Conservation (phyloP, 2,888 invertebrate species). For the Tubulanus polymorphus region DNA sequence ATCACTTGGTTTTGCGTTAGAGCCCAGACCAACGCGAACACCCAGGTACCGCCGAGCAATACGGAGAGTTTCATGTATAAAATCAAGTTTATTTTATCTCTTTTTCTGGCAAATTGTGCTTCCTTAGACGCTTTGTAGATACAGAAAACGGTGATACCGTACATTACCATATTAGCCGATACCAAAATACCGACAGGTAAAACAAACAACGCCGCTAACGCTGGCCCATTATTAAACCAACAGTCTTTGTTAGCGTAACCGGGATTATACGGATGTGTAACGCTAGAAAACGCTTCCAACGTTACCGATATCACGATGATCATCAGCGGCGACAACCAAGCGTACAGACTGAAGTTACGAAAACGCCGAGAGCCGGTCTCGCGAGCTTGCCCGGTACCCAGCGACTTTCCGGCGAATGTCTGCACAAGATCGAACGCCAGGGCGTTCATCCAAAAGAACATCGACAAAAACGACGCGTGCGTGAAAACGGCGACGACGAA, state of each 20-base stretch:
- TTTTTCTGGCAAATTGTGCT: neutral
- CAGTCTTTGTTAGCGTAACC: conserved; percentile 56
- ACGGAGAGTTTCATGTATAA: conserved; percentile 41
- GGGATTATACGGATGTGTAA: conserved; percentile 48
- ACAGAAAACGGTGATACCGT: conserved; percentile 59
- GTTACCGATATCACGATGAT: conserved; percentile 43
- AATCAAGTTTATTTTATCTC: conserved; percentile 13
- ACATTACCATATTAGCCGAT: conserved; percentile 55
- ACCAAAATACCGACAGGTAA: conserved; percentile 57
- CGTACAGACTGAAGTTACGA: conserved; percentile 44
- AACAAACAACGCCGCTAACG: conserved; percentile 59
- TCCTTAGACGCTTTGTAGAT: conserved; percentile 39
- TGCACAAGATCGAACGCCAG: conserved; percentile 62
- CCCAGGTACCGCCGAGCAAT: conserved; percentile 56
- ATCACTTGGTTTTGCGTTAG: conserved; percentile 39
- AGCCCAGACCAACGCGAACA: conserved; percentile 53
- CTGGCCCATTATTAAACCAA: conserved; percentile 59
- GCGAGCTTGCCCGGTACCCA: conserved; percentile 16
- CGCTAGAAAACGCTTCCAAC: conserved; percentile 55
- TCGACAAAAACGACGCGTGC: conserved; percentile 57
- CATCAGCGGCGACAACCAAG: conserved; percentile 49
- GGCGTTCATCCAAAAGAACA: conserved; percentile 60
- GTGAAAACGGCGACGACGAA: conserved; percentile 52
- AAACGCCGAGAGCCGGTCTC: conserved; percentile 24
- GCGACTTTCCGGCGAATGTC: conserved; percentile 38